Base-by-base conservation (phyloP, 2,888 invertebrate genomes). In the Hyalella azteca region DNA sequence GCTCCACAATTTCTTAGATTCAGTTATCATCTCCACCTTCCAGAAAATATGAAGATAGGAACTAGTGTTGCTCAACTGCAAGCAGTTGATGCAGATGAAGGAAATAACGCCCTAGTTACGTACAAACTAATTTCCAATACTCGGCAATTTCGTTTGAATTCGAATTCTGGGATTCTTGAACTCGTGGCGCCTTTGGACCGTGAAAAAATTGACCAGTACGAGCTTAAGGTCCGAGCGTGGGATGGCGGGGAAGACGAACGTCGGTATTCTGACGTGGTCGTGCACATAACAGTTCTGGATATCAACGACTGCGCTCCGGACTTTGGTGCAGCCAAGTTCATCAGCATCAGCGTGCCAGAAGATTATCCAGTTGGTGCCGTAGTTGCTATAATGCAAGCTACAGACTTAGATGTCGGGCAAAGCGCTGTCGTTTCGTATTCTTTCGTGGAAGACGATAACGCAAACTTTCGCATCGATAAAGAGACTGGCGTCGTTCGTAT, bases 61-160 rank as follows among this genome's bases (percentile, higher is more conserved):
- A 95, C 96, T 78, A 95, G 96, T 0, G 91, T 98, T 60, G 93
- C 96, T 84, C 91, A 94, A 85, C 91, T 97, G 79, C 94, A 94
- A 88, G 95, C 97, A 0, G 54, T 78, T 15, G 83, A 83, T 76
- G 78, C 79, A 48, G 83, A 83, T 66, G 91, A 92, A 85, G 95
- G 95, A 0, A 91, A 91, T 87, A 95, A 95, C 87, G 94, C 95
- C 9, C 91, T 93, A 86, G 94, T 97, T 0, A 92, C 92, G 86
- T 91, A 97, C 84, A 93, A 94, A 89, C 95, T 98, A 78, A 95
- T 95, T 2, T 95, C 95, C 2, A 94, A 95, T 87, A 94, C 94
- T 9, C 93, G 93, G 0, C 94, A 95, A 87, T 97, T 97, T 88
- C 91, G 93, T 59, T 91, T 97, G 73, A 95, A 97, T 87, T 93